phyloP scores from a whole-genome alignment of 2,888 invertebrate species.

The Rutpela maculata region DNA sequence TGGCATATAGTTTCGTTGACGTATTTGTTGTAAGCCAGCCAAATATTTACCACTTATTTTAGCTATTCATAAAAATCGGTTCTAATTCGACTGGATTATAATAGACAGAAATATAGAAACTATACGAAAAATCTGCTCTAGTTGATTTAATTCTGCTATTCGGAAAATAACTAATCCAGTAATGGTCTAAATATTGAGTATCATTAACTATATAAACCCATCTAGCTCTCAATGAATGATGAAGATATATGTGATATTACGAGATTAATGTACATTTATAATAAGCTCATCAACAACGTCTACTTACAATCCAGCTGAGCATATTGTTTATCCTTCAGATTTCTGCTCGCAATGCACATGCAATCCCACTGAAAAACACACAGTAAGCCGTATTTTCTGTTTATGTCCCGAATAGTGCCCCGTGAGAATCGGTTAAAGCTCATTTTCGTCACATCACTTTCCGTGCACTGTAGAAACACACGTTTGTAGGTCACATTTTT shows the following conservation, averaged over 20 bases:
- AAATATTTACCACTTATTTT: too few species aligned
- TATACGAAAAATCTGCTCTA: too few species aligned
- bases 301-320: slow-evolving; percentile 58
- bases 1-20: too few species aligned
- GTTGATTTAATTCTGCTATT: too few species aligned
- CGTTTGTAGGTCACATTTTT: slow-evolving; percentile 49
- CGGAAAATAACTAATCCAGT: too few species aligned
- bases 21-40: too few species aligned
- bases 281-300: neutral
- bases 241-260: neutral
- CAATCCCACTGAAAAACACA: slow-evolving; percentile 42
- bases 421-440: slow-evolving; percentile 38
- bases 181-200: neutral
- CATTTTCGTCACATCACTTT: slow-evolving; percentile 50
- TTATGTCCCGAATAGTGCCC: slow-evolving; percentile 42
- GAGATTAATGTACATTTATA: neutral
- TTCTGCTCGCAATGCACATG: slow-evolving; percentile 31
- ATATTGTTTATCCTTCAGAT: slow-evolving; percentile 43
- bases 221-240: neutral
- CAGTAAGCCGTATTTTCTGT: slow-evolving; percentile 48
- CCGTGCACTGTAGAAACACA: slow-evolving; percentile 42
- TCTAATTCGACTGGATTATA: too few species aligned
- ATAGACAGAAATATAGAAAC: too few species aligned
- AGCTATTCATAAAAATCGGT: too few species aligned
- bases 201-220: neutral